Evolutionary conservation across 2,888 invertebrate genomes (phyloP).

Genomic region (Capitulum mitella): DNA sequence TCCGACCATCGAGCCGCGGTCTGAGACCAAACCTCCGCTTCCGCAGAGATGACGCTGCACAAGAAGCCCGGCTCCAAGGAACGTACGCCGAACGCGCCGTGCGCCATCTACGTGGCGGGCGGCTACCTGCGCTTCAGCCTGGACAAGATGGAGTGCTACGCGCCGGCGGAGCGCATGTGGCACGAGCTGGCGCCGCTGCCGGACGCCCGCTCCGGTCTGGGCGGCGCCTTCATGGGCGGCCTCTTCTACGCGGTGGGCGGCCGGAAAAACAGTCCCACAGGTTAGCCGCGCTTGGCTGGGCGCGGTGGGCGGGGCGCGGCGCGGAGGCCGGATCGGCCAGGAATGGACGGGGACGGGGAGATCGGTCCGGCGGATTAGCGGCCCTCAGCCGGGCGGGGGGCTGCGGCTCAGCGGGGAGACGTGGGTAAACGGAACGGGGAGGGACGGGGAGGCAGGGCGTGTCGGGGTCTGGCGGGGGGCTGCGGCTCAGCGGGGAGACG

Average conservation of each 20-base stretch:
- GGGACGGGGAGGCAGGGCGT: no score
- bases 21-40: no score
- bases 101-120: conserved; percentile 84
- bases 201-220: conserved; percentile 55
- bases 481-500: no score
- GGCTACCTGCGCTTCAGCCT: conserved; percentile 81
- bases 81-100: conserved; percentile 75
- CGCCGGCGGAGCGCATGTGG: conserved; percentile 80
- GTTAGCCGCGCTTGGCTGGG: conserved; percentile 51
- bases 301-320: neutral
- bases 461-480: no score
- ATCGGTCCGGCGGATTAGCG: no score
- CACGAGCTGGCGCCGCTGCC: conserved; percentile 70
- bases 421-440: no score
- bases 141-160: conserved; percentile 79
- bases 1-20: no score
- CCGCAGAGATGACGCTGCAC: conserved; percentile 74
- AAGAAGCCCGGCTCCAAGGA: conserved; percentile 77
- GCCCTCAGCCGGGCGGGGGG: no score
- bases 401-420: no score
- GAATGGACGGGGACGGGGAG: neutral
- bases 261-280: conserved; percentile 74
- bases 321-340: neutral
- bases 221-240: conserved; percentile 45
- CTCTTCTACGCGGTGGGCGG: conserved; percentile 89